These are phyloP conservation scores for Amorpha juglandis DNA, from an alignment of 2,888 invertebrate genomes.

Conservation along the genomic window DNA sequence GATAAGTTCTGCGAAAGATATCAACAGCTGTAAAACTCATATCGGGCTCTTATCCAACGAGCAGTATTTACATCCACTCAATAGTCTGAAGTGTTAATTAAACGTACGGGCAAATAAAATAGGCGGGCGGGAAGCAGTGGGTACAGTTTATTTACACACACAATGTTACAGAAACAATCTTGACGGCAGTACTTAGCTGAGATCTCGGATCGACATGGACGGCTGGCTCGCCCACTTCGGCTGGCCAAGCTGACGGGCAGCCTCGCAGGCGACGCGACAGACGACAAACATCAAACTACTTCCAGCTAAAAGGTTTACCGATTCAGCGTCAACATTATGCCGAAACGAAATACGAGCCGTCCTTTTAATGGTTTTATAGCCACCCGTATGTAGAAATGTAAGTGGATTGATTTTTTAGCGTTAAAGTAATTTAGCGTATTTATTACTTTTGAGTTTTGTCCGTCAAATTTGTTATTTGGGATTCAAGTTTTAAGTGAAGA, in stretches of 20 bases:
- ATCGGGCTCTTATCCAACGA: constrained; percentile 38
- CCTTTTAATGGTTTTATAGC: constrained; percentile 2
- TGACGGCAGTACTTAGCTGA: constrained; percentile 58
- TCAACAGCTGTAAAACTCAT: constrained; percentile 46
- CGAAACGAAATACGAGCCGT: constrained; percentile 24
- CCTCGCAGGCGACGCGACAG: constrained; percentile 49
- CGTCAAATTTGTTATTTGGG: too few relatives aligned
- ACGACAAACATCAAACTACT: constrained; percentile 60
- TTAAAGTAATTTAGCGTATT: not conserved
- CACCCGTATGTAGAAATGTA: not conserved
- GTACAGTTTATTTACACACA: constrained; percentile 64
- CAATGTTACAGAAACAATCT: constrained; percentile 72
- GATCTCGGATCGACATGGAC: constrained; percentile 28
- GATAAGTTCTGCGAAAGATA: constrained; percentile 51
- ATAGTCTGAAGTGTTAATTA: constrained; percentile 66
- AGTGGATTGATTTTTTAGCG: not conserved
- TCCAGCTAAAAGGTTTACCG: constrained; percentile 56
- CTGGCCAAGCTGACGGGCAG: constrained; percentile 16
- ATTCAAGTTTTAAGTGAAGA: too few relatives aligned
- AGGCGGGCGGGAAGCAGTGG: constrained; percentile 50
- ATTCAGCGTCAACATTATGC: constrained; percentile 29
- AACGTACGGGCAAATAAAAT: constrained; percentile 63
- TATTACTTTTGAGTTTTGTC: too few relatives aligned
- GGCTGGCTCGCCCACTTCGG: constrained; percentile 10
- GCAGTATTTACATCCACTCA: constrained; percentile 48